These are phyloP conservation scores for Dryobotodes eremita DNA, from an alignment of 2,888 invertebrate genomes.

Conservation along the genomic window DNA sequence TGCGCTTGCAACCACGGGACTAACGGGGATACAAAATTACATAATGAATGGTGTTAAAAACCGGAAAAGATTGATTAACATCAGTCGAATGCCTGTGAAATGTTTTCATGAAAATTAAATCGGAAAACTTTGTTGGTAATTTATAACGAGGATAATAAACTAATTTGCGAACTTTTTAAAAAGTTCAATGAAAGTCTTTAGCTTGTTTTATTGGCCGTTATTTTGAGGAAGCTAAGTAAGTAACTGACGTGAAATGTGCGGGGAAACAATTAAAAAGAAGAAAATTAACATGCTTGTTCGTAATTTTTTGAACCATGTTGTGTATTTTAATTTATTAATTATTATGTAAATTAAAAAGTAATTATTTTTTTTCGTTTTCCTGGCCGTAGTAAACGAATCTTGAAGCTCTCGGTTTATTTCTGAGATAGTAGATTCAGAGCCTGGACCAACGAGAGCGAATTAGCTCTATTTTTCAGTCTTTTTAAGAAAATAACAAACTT, in stretches of 20 bases:
- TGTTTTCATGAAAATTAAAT: slow-evolving; percentile 49
- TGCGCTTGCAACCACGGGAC: too few species aligned
- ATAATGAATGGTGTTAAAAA: slow-evolving; percentile 28
- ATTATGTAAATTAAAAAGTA: not conserved
- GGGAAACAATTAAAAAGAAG: not conserved
- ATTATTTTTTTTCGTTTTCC: slow-evolving; percentile 7
- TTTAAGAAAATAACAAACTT: not conserved
- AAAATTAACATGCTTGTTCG: not conserved
- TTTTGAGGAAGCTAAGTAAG: not conserved
- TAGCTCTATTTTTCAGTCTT: not conserved
- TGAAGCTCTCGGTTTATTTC: slow-evolving; percentile 4
- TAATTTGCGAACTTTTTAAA: slow-evolving; percentile 36
- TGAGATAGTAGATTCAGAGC: not conserved
- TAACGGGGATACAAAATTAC: not conserved
- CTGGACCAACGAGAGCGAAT: not conserved
- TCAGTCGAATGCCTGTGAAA: slow-evolving; percentile 18
- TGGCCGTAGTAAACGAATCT: not conserved
- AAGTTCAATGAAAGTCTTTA: slow-evolving; percentile 2
- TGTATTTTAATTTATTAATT: not conserved
- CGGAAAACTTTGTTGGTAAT: slow-evolving; percentile 38
- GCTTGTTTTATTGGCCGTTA: not conserved
- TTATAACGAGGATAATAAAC: slow-evolving; percentile 38
- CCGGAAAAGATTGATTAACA: slow-evolving; percentile 23
- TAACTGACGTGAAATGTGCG: not conserved
- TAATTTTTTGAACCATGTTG: not conserved